Percentiles rank a stretch among this genome's conserved stretches.
phyloP scores from a whole-genome alignment of 2,888 invertebrate species.

The Reticulitermes lucifugus region DNA sequence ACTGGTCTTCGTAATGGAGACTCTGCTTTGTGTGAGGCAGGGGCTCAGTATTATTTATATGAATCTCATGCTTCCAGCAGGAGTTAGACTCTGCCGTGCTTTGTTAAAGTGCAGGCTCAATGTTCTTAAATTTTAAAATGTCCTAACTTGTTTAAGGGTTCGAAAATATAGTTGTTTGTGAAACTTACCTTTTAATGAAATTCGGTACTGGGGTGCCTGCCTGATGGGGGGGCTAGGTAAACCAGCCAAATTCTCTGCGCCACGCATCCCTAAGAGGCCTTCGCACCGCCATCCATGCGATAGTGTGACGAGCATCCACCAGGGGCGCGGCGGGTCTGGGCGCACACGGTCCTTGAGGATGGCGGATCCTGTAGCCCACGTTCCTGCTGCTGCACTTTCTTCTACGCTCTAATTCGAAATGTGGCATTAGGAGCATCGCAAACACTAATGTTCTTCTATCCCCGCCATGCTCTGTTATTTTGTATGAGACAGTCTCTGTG shows the following conservation, averaged over 20 bases:
- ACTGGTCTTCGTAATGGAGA: too few species aligned
- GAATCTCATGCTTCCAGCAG: too few species aligned
- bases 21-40: too few species aligned
- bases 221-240: conserved; percentile 7
- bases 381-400: conserved; percentile 41
- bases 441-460: background rate
- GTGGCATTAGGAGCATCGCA: conserved; percentile 16
- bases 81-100: too few species aligned
- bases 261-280: conserved; percentile 17
- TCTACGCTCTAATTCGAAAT: conserved; percentile 39
- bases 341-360: conserved; percentile 31
- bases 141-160: too few species aligned
- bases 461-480: conserved; percentile 2
- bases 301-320: background rate
- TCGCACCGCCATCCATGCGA: conserved; percentile 19
- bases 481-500: background rate
- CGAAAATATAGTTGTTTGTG: background rate
- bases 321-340: conserved; percentile 4
- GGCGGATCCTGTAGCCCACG: conserved; percentile 20
- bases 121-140: too few species aligned
- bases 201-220: background rate
- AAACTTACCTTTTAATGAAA: conserved; percentile 23
- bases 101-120: too few species aligned
- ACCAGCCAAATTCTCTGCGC: conserved; percentile 19
- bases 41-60: too few species aligned